Evolutionary conservation across 2,888 invertebrate species (phyloP), one percentile per base, ranked within the genome.

Genomic region (Gymnocheta viridis): DNA sequence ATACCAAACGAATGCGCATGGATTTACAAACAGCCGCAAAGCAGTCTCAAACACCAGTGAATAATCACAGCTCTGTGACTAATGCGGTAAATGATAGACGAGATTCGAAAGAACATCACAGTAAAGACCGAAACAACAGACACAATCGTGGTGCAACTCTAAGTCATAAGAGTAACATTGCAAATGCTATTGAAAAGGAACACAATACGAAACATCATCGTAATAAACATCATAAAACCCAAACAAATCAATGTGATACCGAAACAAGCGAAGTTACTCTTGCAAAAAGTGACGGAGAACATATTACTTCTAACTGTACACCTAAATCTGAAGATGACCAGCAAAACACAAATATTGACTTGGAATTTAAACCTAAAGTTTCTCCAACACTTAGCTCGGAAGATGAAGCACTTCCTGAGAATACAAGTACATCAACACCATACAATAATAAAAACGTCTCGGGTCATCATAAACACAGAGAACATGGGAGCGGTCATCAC

Each of bases 231-330:
- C 86, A 2, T 92, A 79, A 85, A 51, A 35, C 29, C 9, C 70
- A 78, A 29, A 9, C 60, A 27, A 76, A 38, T 69, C 69, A 35
- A 51, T 44, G 22, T 22, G 22, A 64, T 17, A 29, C 5, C 0
- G 81, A 80, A 69, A 27, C 38, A 6, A 32, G 10, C 9, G 70
- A 85, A 92, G 92, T 92, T 92, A 91, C 93, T 93, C 88, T 92
- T 92, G 87, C 92, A 93, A 91, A 90, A 93, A 77, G 93, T 14
- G 82, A 93, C 88, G 66, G 89, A 88, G 82, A 89, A 88, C 62
- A 86, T 70, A 69, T 85, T 84, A 27, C 73, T 64, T n/a, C 85
- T 49, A 80, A 58, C 66, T 44, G 79, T 54, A 29, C 54, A 10
- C 5, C 12, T 49, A 79, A 76, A 60, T 4, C 24, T 17, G 78